phyloP scores from a whole-genome alignment of 1,140 invertebrate genomes.

The Leptonema lineaticorne region DNA sequence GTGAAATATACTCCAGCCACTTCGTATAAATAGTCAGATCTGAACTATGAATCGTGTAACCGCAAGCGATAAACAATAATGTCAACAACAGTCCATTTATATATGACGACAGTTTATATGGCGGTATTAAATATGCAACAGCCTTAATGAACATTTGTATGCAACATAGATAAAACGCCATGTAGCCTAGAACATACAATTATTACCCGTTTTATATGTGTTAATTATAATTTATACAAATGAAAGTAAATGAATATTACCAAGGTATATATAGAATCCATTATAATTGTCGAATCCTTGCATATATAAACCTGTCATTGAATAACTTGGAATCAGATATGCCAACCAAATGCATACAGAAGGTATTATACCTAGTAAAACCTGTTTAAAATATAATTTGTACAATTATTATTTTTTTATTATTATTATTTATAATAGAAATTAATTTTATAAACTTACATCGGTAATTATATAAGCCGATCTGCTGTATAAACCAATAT shows the following conservation, averaged over 20 bases:
- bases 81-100: slow-evolving; percentile 65
- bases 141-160: slow-evolving; percentile 71
- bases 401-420: too few relatives aligned
- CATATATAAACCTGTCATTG: slow-evolving; percentile 80
- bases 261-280: slow-evolving; percentile 73
- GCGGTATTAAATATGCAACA: slow-evolving; percentile 64
- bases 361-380: slow-evolving; percentile 57
- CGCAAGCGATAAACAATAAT: slow-evolving; percentile 65
- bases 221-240: background rate
- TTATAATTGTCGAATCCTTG: slow-evolving; percentile 64
- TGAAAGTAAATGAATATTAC: slow-evolving; percentile 49
- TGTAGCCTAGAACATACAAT: slow-evolving; percentile 60
- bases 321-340: slow-evolving; percentile 83
- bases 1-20: slow-evolving; percentile 71
- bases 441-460: slow-evolving; percentile 57
- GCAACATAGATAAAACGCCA: slow-evolving; percentile 74
- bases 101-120: slow-evolving; percentile 59
- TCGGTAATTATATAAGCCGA: slow-evolving; percentile 76
- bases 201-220: background rate
- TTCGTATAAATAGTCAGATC: slow-evolving; percentile 68
- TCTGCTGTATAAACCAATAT: slow-evolving; percentile 75
- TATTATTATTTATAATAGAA: slow-evolving; percentile 46
- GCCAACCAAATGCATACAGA: slow-evolving; percentile 73
- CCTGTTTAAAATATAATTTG: slow-evolving; percentile 40
- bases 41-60: slow-evolving; percentile 69